phyloP scores from a whole-genome alignment of 2,888 invertebrate species.

The Drosophila villosipedis region DNA sequence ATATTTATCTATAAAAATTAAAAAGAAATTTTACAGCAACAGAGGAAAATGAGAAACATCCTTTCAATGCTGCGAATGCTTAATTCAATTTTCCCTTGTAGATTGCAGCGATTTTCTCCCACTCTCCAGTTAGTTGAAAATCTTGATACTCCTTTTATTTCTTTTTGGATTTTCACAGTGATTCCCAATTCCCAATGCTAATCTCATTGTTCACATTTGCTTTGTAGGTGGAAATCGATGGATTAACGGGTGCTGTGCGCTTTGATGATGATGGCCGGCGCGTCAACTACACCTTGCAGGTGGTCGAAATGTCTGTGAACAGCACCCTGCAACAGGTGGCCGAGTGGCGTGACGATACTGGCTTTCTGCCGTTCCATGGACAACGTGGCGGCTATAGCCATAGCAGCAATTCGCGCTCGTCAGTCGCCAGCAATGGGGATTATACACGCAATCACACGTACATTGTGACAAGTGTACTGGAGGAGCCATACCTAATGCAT shows the following conservation, averaged over 20 bases:
- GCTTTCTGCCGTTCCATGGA: constrained; percentile 88
- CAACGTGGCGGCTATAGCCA: constrained; percentile 31
- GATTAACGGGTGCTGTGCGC: constrained; percentile 94
- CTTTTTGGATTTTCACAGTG: not conserved
- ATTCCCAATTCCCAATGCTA: constrained; percentile 45
- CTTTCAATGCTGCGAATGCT: constrained; percentile 1
- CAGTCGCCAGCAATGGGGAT: constrained; percentile 87
- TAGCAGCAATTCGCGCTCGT: constrained; percentile 36
- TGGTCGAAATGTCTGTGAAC: constrained; percentile 97
- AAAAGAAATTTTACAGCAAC: constrained; percentile 21
- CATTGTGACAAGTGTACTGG: constrained; percentile 93
- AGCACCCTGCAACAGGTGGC: constrained; percentile 96
- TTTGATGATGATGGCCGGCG: constrained; percentile 96
- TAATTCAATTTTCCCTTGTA: constrained; percentile 2
- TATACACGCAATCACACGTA: constrained; percentile 93
- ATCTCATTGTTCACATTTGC: constrained; percentile 43
- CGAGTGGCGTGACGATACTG: constrained; percentile 93
- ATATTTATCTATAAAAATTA: constrained; percentile 42
- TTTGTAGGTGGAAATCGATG: constrained; percentile 93
- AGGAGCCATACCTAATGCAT: constrained; percentile 95
- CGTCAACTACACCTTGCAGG: constrained; percentile 94
- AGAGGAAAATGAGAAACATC: constrained; percentile 11
- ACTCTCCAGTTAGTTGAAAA: not conserved
- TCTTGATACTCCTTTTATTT: not conserved
- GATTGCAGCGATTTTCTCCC: not conserved